Evolutionary conservation across 2,888 invertebrate genomes (phyloP), one percentile per base, ranked within the genome.

Genomic region (Clitarchus hookeri): DNA sequence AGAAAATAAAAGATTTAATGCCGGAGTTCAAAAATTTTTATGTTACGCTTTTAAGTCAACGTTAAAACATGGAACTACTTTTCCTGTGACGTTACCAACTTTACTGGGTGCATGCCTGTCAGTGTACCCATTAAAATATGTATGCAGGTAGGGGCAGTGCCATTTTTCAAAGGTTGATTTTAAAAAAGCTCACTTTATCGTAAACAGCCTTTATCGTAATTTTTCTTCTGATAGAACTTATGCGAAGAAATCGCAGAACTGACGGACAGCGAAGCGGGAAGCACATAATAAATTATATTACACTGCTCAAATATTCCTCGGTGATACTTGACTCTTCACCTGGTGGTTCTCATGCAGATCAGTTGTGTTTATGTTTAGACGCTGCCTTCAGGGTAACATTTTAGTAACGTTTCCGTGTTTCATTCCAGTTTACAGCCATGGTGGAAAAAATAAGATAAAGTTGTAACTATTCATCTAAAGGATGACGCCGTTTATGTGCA

Each of bases 161-260:
- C n/a, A n/a, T n/a, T n/a, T n/a, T n/a, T n/a, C n/a, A n/a, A n/a
- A n/a, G n/a, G n/a, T n/a, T n/a, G n/a, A n/a, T n/a, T n/a, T n/a
- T n/a, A n/a, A n/a, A n/a, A n/a, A n/a, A n/a, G n/a, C n/a, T n/a
- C n/a, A n/a, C n/a, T n/a, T n/a, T n/a, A n/a, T n/a, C n/a, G n/a
- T n/a, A n/a, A n/a, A n/a, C n/a, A n/a, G n/a, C n/a, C n/a, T n/a
- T n/a, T n/a, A n/a, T n/a, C n/a, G n/a, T n/a, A n/a, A n/a, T n/a
- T n/a, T 27, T 80, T 80, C 27, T 80, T 80, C 80, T 80, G 80
- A 80, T 80, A 26, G n/a, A n/a, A n/a, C n/a, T n/a, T 25, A 11
- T 80, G 26, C 25, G 80, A 80, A 36, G 80, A 80, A 80, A 25
- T 80, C 80, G 9, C 25, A 25, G 80, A 80, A 23, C 12, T 80